These are phyloP conservation scores for Araneus ventricosus DNA, from an alignment of 1,140 invertebrate species.

Conservation along the genomic window DNA sequence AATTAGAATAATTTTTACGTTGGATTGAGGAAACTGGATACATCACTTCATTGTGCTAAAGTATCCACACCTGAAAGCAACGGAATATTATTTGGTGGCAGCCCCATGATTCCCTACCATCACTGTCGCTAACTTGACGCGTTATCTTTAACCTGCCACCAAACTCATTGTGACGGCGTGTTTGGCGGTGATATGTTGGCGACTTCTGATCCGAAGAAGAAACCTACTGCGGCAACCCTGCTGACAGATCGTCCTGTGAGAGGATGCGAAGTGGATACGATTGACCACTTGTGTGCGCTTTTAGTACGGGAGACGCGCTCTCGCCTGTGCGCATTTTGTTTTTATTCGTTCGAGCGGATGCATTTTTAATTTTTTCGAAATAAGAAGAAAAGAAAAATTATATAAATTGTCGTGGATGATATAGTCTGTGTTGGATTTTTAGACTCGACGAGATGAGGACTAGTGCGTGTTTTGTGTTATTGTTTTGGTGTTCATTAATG, in stretches of 20 bases:
- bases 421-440: not conserved
- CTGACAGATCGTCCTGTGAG: conserved; percentile 41
- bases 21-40: too few species aligned
- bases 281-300: conserved; percentile 41
- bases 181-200: not conserved
- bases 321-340: not conserved
- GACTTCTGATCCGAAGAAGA: not conserved
- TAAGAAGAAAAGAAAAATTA: not conserved
- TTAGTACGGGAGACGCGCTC: conserved; percentile 14
- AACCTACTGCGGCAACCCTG: conserved; percentile 28
- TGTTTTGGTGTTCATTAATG: conserved; percentile 25
- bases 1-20: too few species aligned
- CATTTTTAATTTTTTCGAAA: conserved; percentile 17
- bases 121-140: conserved; percentile 28
- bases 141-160: conserved; percentile 36
- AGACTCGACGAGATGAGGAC: not conserved
- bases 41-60: too few species aligned
- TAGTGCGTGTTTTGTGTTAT: conserved; percentile 21
- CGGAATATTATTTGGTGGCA: not conserved
- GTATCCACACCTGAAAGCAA: too few species aligned
- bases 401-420: not conserved
- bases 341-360: not conserved
- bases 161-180: conserved; percentile 34
- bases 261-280: conserved; percentile 35
- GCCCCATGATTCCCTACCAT: not conserved